A percentile compares a stretch with the other conserved stretches of the same genome.
These are phyloP conservation scores for Lasioglossum pauxillum DNA, from an alignment of 2,888 invertebrate species.

Conservation along the genomic window DNA sequence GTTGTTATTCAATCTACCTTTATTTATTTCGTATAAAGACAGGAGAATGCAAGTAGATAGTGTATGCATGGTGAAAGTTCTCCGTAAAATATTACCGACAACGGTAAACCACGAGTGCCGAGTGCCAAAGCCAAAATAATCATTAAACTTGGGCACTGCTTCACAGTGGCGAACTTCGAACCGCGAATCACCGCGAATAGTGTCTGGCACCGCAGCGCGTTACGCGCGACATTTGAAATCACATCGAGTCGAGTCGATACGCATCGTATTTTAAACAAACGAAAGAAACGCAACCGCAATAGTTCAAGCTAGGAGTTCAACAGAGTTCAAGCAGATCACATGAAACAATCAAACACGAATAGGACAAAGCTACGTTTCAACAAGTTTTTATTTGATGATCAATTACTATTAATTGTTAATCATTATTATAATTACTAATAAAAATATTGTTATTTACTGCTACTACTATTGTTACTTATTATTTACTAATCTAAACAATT, in stretches of 20 bases:
- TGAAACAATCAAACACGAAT: background rate
- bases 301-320: background rate
- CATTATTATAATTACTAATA: background rate
- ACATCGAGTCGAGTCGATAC: background rate
- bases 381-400: background rate
- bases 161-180: background rate
- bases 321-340: background rate
- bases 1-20: background rate
- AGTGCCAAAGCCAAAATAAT: background rate
- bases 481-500: slow-evolving; percentile 57
- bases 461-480: background rate
- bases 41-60: background rate
- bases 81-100: background rate
- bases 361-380: background rate
- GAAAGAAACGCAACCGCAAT: background rate
- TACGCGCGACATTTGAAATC: slow-evolving; percentile 2
- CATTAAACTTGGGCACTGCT: background rate
- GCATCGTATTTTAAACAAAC: background rate
- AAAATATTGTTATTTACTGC: background rate
- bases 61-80: background rate
- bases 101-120: background rate
- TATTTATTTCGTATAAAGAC: background rate
- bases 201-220: background rate
- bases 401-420: background rate
- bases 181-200: background rate